These are phyloP conservation scores for Bombus vancouverensis DNA, from an alignment of 1,140 invertebrate species.

Conservation along the genomic window DNA sequence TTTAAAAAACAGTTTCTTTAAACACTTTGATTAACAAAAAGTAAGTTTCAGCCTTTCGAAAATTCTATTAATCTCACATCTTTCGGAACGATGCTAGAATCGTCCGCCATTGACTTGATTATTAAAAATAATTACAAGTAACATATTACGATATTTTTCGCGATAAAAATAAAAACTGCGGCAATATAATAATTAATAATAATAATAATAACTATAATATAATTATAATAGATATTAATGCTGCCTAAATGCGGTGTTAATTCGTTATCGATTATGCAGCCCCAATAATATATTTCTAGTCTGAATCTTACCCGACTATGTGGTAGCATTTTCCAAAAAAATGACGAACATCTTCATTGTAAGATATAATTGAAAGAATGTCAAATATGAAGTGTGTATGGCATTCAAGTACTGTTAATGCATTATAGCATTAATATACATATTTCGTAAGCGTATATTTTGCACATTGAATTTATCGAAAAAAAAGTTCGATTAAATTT, in stretches of 20 bases:
- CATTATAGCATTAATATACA: conserved; percentile 14
- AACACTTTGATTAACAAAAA: neutral
- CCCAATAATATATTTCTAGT: conserved; percentile 57
- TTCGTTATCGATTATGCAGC: conserved; percentile 70
- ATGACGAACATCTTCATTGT: conserved; percentile 12
- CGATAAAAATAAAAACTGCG: conserved; percentile 73
- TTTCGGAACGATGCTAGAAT: conserved; percentile 48
- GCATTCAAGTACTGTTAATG: conserved; percentile 34
- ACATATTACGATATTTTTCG: conserved; percentile 64
- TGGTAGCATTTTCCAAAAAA: conserved; percentile 44
- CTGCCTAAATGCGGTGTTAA: conserved; percentile 75
- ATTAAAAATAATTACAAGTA: conserved; percentile 66
- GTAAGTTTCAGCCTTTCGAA: neutral
- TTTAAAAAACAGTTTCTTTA: neutral
- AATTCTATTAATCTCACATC: neutral
- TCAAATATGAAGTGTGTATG: conserved; percentile 33
- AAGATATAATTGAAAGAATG: neutral
- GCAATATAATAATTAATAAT: conserved; percentile 56
- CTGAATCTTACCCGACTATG: conserved; percentile 42
- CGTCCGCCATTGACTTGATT: conserved; percentile 70
- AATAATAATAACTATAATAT: conserved; percentile 63
- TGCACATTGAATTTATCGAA: neutral
- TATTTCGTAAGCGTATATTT: neutral
- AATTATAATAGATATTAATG: conserved; percentile 68
- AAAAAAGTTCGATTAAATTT: conserved; percentile 3